Evolutionary conservation across 2,113 vertebrate genomes (phyloP).

Genomic region (Grantiella picta): DNA sequence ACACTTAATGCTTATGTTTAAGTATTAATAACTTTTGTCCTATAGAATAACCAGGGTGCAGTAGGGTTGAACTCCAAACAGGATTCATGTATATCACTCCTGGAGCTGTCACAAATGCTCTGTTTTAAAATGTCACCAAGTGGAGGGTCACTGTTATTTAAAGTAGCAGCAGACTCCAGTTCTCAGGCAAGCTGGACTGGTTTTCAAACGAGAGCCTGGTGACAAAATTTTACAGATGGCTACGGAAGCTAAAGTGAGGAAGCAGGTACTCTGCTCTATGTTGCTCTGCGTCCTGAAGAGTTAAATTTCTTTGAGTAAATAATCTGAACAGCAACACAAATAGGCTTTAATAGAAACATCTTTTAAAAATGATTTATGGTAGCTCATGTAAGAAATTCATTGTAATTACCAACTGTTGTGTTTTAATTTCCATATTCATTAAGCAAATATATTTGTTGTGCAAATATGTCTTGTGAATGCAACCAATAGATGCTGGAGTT

Average conservation of each 20-base stretch:
- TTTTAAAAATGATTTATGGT: not conserved
- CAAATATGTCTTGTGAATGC: not conserved
- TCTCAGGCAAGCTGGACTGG: not conserved
- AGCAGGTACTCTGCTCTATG: not conserved
- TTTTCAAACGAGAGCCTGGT: not conserved
- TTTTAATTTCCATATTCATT: conserved; percentile 21
- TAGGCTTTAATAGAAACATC: not conserved
- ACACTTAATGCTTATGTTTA: conserved; percentile 69
- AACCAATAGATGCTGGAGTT: not conserved
- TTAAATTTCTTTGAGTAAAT: not conserved
- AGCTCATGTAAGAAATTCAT: not conserved
- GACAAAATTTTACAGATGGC: not conserved
- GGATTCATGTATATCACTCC: conserved; percentile 11
- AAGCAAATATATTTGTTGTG: not conserved
- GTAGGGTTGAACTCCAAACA: conserved; percentile 4
- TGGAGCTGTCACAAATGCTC: conserved; percentile 46
- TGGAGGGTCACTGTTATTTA: not conserved
- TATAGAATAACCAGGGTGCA: conserved; percentile 34
- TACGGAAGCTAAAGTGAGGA: not conserved
- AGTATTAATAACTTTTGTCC: conserved; percentile 67
- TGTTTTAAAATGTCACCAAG: conserved; percentile 27
- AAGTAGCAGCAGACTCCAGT: not conserved
- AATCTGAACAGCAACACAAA: not conserved
- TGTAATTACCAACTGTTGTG: not conserved
- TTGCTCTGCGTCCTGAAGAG: not conserved